Evolutionary conservation across 92 coral and sea anemone genomes (phyloP), one percentile per base, ranked within the genome.

Genomic region (Phenganax stokvisi): DNA sequence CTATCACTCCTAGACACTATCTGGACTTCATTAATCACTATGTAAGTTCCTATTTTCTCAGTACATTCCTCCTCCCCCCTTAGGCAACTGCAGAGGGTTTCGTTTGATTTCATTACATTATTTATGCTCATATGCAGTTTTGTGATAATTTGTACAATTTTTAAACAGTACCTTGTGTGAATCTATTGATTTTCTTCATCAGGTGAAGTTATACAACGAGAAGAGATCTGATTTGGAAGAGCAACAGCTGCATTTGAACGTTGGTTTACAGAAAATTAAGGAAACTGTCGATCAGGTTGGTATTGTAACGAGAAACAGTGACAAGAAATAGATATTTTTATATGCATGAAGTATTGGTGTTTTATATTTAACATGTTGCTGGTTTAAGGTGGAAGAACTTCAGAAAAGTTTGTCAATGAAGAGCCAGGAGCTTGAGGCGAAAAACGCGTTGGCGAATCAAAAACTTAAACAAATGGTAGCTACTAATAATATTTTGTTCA

Each of bases 361-460:
- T 56, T 73, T 10, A 8, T 73, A 8, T 51, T 63, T 15, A 2
- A 4, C 15, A 0, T 30, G 0, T 25, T 53, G 12, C 0, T 37
- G 68, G 55, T 79, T 64, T 30, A 17, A 90, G 94, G 99, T 96
- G 27, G 99, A 96, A 80, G 99, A 92, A 71, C 93, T 96, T 3
- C 99, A 96, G 86, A 90, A 93, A 79, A 96, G 99, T 80, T 57
- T 96, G 84, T 96, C 99, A 29, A 97, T 96, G 15, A 96, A 96
- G 89, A 96, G 99, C 79, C 99, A 96, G 84, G 99, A 96, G 66
- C 87, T 96, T 51, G 99, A 96, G 70, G 99, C 99, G 5, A 96
- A 96, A 88, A 96, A 96, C 63, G 96, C 99, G 12, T 82, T 96
- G 55, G 99, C 99, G 62, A 96, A 96, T 71, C 99, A 96, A 85